Conservation (phyloP, 2,113 vertebrate genomes). For the Gymnogyps californianus region DNA sequence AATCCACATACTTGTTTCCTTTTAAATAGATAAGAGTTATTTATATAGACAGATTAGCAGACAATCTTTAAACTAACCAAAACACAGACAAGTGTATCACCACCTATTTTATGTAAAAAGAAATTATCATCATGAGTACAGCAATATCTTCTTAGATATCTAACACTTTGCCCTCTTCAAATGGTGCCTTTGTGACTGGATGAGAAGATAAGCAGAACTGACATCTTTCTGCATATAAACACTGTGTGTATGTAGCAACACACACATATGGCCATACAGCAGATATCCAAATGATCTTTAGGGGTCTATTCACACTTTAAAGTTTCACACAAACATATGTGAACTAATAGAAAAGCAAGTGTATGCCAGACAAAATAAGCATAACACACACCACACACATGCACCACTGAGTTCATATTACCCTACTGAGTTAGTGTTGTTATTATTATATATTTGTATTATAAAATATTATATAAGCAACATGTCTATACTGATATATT, state of each 20-base stretch:
- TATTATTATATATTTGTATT: neutral
- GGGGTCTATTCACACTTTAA: neutral
- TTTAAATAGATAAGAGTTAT: neutral
- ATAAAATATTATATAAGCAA: neutral
- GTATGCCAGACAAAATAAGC: neutral
- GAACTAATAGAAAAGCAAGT: neutral
- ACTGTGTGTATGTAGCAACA: neutral
- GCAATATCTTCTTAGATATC: neutral
- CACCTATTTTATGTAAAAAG: neutral
- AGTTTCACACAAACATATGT: neutral
- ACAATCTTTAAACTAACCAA: neutral
- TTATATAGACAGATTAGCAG: neutral
- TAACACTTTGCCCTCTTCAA: neutral
- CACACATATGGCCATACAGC: neutral
- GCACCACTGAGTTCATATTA: neutral
- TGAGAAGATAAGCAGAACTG: neutral
- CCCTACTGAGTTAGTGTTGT: fast-evolving
- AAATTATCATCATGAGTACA: neutral
- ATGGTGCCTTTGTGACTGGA: neutral
- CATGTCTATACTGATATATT: neutral
- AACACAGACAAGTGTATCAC: neutral
- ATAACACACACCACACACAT: neutral
- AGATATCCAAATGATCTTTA: neutral
- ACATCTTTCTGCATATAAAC: neutral
- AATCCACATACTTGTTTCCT: neutral